A percentile compares a stretch with the other conserved stretches of the same genome.
These are phyloP conservation scores for Nemapogon koenigi DNA, from an alignment of 2,888 invertebrate genomes.

Conservation along the genomic window DNA sequence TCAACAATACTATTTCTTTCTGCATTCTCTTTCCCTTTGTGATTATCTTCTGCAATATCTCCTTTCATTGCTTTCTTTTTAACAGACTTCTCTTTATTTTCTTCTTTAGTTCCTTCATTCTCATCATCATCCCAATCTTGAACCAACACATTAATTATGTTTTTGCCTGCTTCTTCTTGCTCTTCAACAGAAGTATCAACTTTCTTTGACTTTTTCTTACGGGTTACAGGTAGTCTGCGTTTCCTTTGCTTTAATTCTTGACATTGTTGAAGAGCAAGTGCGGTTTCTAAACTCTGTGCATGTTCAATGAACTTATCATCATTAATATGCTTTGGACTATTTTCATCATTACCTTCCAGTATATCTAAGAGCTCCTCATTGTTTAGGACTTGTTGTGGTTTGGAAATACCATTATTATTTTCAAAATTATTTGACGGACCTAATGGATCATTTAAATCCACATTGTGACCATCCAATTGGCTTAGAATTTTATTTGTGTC, in stretches of 20 bases:
- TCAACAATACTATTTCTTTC: too few species aligned
- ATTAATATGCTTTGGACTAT: neutral
- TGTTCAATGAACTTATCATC: slow-evolving; percentile 8
- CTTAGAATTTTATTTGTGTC: slow-evolving; percentile 29
- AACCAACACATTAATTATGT: slow-evolving; percentile 57
- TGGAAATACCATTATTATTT: slow-evolving; percentile 37
- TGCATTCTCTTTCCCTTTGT: too few species aligned
- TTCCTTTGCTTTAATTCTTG: slow-evolving; percentile 27
- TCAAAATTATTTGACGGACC: slow-evolving; percentile 36
- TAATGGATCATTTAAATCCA: slow-evolving; percentile 48
- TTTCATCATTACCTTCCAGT: slow-evolving; percentile 39
- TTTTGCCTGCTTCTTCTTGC: slow-evolving; percentile 22
- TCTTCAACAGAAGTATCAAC: neutral
- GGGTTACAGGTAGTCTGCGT: neutral
- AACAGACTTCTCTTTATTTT: slow-evolving; percentile 20
- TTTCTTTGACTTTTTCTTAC: slow-evolving; percentile 3
- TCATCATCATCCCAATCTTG: slow-evolving; percentile 62
- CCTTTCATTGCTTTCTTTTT: slow-evolving; percentile 23
- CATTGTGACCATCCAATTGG: slow-evolving; percentile 37
- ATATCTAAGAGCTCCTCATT: slow-evolving; percentile 54
- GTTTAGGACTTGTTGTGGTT: slow-evolving; percentile 47
- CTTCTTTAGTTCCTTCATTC: slow-evolving; percentile 22
- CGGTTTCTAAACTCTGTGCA: slow-evolving; percentile 26
- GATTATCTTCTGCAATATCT: neutral
- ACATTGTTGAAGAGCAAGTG: slow-evolving; percentile 44